Conservation (phyloP, 2,888 invertebrate genomes). For the Orthosia cruda region DNA sequence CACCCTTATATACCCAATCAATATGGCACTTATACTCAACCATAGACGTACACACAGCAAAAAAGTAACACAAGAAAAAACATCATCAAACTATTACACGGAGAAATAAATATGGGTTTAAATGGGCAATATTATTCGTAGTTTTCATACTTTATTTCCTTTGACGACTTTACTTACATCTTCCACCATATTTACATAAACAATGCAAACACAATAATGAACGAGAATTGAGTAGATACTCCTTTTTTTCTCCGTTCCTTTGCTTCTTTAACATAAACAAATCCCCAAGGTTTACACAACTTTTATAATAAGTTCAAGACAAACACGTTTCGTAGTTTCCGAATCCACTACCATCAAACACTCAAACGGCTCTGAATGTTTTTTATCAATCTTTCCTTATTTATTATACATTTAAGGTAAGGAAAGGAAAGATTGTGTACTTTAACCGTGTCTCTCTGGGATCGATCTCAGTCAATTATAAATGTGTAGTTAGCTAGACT, state of each 20-base stretch:
- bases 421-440: constrained; percentile 7
- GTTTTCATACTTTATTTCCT: not conserved
- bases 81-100: no score
- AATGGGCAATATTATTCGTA: not conserved
- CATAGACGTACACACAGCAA: no score
- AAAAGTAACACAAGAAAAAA: no score
- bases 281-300: constrained; percentile 8
- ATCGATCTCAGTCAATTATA: not conserved
- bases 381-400: constrained; percentile 21
- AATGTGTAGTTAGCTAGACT: no score
- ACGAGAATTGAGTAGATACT: not conserved
- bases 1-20: no score
- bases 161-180: not conserved
- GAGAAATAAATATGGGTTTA: no score
- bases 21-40: no score
- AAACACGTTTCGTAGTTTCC: constrained; percentile 29
- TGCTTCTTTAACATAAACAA: constrained; percentile 1
- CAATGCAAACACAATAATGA: constrained; percentile 17
- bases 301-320: constrained; percentile 43
- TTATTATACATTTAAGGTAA: constrained; percentile 29
- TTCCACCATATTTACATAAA: not conserved
- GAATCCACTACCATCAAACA: constrained; percentile 19
- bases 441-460: not conserved
- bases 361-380: constrained; percentile 39
- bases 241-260: no score